Evolutionary conservation across 2,113 vertebrate species (phyloP).

Genomic region (Sorex fumeus): DNA sequence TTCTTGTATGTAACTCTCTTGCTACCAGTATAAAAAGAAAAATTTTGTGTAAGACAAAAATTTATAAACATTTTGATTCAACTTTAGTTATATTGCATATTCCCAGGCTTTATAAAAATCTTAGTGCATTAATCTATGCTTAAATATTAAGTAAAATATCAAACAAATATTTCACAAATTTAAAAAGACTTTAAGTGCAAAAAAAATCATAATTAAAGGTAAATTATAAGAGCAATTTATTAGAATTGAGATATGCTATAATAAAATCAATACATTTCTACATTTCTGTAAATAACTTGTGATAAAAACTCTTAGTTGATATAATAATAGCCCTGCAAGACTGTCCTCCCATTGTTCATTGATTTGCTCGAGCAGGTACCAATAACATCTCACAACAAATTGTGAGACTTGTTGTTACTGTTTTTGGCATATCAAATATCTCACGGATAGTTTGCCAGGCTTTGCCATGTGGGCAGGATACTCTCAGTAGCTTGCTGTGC

Average conservation of each 20-base stretch:
- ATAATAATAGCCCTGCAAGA: no score
- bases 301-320: not conserved
- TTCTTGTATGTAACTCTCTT: slow-evolving; percentile 40
- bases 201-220: not conserved
- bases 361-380: no score
- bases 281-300: not conserved
- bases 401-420: no score
- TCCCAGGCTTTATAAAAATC: not conserved
- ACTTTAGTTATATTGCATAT: slow-evolving; percentile 16
- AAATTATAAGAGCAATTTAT: not conserved
- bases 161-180: not conserved
- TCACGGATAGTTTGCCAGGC: no score
- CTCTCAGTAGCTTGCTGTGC: no score
- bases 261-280: not conserved
- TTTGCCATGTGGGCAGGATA: no score
- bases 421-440: no score
- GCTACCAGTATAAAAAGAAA: slow-evolving; percentile 12
- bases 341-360: no score
- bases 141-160: not conserved
- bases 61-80: slow-evolving; percentile 20
- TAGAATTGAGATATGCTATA: not conserved
- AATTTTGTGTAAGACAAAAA: not conserved
- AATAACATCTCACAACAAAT: no score
- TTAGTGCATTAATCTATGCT: not conserved
- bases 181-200: not conserved